Conservation (phyloP, 2,113 vertebrate genomes). For the Halcyon senegalensis region DNA sequence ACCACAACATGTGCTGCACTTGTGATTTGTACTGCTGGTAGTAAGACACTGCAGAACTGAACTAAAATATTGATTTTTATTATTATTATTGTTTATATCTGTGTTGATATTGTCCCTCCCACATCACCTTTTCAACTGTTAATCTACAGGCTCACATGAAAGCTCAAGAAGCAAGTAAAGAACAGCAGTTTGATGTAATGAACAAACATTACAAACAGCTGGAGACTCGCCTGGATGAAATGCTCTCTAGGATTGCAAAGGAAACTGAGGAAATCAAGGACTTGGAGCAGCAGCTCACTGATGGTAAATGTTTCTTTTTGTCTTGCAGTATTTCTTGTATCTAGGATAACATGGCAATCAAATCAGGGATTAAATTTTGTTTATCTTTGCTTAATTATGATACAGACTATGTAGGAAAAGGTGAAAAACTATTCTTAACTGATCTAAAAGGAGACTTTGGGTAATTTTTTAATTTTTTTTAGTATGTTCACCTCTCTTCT, state of each 20-base stretch:
- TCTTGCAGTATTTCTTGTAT: background rate
- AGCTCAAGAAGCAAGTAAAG: conserved; percentile 76
- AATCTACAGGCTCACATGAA: conserved; percentile 79
- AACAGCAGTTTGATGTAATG: conserved; percentile 84
- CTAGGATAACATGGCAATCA: background rate
- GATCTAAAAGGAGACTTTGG: background rate
- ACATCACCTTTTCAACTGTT: background rate
- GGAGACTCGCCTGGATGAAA: conserved; percentile 85
- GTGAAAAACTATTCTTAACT: background rate
- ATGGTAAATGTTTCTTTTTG: conserved; percentile 72
- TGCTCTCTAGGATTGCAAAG: conserved; percentile 87
- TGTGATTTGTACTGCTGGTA: background rate
- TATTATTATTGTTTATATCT: background rate
- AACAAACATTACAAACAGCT: conserved; percentile 81
- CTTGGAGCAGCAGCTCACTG: conserved; percentile 92
- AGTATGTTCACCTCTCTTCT: background rate
- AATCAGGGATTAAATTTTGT: background rate
- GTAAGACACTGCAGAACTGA: background rate
- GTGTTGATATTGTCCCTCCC: background rate
- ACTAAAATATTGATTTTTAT: background rate
- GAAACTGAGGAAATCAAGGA: conserved; percentile 95
- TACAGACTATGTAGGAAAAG: background rate
- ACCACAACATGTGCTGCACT: background rate
- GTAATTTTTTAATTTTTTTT: background rate
- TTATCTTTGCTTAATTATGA: background rate